phyloP scores from a whole-genome alignment of 2,888 invertebrate species.

The Rotaria macrura region DNA sequence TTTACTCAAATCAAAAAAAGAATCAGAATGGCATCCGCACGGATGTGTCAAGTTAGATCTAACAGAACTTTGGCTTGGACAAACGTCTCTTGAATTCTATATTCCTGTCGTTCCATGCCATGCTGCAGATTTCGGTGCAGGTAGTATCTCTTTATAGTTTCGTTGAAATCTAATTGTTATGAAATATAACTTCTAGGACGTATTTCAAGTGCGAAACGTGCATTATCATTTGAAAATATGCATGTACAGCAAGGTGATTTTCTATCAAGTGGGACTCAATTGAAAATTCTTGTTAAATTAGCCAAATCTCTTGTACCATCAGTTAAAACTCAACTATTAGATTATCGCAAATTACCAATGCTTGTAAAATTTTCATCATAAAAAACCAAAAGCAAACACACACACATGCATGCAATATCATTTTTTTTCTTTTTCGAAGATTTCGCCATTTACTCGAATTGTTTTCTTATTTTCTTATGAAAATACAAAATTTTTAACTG shows the following conservation, averaged over 20 bases:
- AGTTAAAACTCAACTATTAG: background rate
- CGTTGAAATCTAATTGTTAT: slow-evolving; percentile 23
- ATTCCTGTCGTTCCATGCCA: slow-evolving; percentile 44
- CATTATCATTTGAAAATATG: background rate
- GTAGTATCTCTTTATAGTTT: slow-evolving; percentile 33
- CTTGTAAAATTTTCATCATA: background rate
- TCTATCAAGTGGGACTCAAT: background rate
- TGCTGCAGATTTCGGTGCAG: slow-evolving; percentile 42
- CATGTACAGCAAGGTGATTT: slow-evolving; percentile 1
- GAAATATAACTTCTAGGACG: slow-evolving; percentile 38
- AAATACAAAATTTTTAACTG: slow-evolving; percentile 40
- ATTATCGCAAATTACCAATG: background rate
- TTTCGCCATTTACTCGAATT: slow-evolving; percentile 47
- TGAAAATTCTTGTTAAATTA: slow-evolving; percentile 4
- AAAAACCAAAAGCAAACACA: background rate
- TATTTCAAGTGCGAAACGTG: background rate
- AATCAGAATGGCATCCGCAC: slow-evolving; percentile 45
- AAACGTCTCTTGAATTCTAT: slow-evolving; percentile 41
- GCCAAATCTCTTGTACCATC: background rate
- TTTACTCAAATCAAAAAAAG: background rate
- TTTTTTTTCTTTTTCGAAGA: slow-evolving; percentile 32
- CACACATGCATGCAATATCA: background rate
- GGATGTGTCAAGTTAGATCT: slow-evolving; percentile 45
- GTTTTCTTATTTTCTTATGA: slow-evolving; percentile 44
- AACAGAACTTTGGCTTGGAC: slow-evolving; percentile 44